Evolutionary conservation across 2,113 vertebrate genomes (phyloP).

Genomic region (Pangasianodon hypophthalmus): DNA sequence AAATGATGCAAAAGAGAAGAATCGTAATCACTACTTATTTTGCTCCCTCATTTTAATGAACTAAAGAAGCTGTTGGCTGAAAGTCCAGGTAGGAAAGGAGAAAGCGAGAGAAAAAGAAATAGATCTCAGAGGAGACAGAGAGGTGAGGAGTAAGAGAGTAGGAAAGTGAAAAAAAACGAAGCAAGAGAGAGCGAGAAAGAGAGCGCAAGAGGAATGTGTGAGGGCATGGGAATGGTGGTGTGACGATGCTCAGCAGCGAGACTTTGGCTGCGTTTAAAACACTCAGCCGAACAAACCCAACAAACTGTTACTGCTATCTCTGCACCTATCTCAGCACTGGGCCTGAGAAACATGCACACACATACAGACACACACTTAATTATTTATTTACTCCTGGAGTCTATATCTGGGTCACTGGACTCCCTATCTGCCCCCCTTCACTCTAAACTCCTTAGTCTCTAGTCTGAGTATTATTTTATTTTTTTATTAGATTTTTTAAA

Average conservation of each 20-base stretch:
- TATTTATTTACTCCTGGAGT: slow-evolving; percentile 78
- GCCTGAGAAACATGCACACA: slow-evolving; percentile 70
- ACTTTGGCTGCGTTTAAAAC: slow-evolving; percentile 86
- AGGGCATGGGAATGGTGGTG: slow-evolving; percentile 94
- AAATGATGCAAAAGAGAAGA: background rate
- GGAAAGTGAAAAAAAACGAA: slow-evolving; percentile 61
- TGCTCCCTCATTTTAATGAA: background rate
- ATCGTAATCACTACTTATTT: background rate
- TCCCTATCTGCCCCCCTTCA: slow-evolving; percentile 39
- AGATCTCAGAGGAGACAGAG: background rate
- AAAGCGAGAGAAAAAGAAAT: background rate
- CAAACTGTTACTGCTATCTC: slow-evolving; percentile 71
- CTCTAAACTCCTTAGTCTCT: background rate
- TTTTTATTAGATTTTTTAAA: background rate
- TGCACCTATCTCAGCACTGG: slow-evolving; percentile 76
- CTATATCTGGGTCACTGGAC: slow-evolving; percentile 80
- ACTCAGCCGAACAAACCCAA: slow-evolving; percentile 69
- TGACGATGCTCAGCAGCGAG: slow-evolving; percentile 86
- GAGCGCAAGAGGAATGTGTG: slow-evolving; percentile 83
- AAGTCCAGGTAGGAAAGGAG: background rate
- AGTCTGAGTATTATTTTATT: slow-evolving; percentile 57
- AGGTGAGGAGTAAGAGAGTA: background rate
- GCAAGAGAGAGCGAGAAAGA: slow-evolving; percentile 46
- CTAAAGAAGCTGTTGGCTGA: background rate
- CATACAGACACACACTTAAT: slow-evolving; percentile 71